A percentile compares a stretch with the other conserved stretches of the same genome.
Evolutionary conservation across 92 coral and sea anemone genomes (phyloP).

Genomic region (Plumapathes pennacea): DNA sequence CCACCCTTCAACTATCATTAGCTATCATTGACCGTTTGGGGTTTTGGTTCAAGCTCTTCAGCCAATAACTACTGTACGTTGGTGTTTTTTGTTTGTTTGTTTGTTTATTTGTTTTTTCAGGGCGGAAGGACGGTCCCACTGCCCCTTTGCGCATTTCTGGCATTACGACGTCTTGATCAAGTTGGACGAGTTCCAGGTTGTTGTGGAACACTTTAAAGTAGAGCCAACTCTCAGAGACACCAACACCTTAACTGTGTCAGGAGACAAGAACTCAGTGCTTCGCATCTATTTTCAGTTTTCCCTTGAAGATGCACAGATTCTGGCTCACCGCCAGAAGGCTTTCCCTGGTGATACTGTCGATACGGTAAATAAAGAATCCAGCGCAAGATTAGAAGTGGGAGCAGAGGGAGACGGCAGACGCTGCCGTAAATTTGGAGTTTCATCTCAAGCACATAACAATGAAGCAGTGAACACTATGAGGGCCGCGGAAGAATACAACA

Average conservation of each 20-base stretch:
- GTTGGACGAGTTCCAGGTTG: slow-evolving; percentile 51
- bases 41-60: no score
- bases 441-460: neutral
- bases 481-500: neutral
- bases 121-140: neutral
- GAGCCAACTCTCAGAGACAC: slow-evolving; percentile 2
- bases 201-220: slow-evolving; percentile 49
- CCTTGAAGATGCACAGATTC: slow-evolving; percentile 16
- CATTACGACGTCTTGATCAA: slow-evolving; percentile 47
- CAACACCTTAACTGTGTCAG: no score
- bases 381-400: neutral
- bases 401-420: no score
- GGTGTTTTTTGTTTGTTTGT: no score
- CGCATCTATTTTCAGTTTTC: slow-evolving; percentile 52
- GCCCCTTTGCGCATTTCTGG: slow-evolving; percentile 49
- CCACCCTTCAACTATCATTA: no score
- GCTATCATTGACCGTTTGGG: no score
- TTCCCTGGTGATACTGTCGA: no score
- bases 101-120: no score
- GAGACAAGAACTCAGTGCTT: slow-evolving; percentile 9
- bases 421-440: neutral
- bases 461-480: neutral
- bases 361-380: neutral
- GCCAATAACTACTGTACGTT: no score
- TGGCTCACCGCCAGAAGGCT: slow-evolving; percentile 1